phyloP scores from a whole-genome alignment of 35 echinoderm and acorn worm genomes.

The Ophiothrix spiculata region DNA sequence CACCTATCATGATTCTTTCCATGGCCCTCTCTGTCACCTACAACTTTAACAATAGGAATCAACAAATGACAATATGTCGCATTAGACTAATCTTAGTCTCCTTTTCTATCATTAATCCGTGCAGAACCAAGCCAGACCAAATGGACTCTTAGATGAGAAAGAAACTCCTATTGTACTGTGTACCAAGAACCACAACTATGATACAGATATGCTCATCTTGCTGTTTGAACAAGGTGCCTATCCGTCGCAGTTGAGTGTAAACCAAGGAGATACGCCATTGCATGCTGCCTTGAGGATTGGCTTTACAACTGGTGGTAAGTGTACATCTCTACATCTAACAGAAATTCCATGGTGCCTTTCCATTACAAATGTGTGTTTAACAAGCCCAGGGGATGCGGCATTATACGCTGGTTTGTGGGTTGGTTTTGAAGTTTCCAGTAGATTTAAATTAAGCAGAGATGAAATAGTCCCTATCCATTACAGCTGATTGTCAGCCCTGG shows the following conservation, averaged over 20 bases:
- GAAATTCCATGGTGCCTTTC: too few species aligned
- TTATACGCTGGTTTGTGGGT: too few species aligned
- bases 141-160: conserved; percentile 27
- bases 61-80: neutral
- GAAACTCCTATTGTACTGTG: neutral
- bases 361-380: too few species aligned
- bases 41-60: neutral
- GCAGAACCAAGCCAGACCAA: conserved; percentile 38
- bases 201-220: neutral
- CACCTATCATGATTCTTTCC: too few species aligned
- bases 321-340: too few species aligned
- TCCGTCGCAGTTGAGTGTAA: conserved; percentile 7
- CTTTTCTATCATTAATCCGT: too few species aligned
- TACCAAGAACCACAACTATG: neutral
- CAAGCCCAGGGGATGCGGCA: too few species aligned
- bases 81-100: neutral
- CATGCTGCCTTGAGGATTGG: conserved; percentile 37
- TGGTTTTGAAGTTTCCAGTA: too few species aligned
- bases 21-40: too few species aligned
- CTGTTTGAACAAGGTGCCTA: conserved; percentile 30
- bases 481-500: conserved; percentile 11
- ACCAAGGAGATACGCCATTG: conserved; percentile 41
- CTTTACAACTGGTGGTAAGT: conserved; percentile 27
- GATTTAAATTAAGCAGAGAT: neutral
- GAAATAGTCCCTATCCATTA: conserved; percentile 21